Evolutionary conservation across 2,113 vertebrate genomes (phyloP), one percentile per base, ranked within the genome.

Genomic region (Gambusia affinis): DNA sequence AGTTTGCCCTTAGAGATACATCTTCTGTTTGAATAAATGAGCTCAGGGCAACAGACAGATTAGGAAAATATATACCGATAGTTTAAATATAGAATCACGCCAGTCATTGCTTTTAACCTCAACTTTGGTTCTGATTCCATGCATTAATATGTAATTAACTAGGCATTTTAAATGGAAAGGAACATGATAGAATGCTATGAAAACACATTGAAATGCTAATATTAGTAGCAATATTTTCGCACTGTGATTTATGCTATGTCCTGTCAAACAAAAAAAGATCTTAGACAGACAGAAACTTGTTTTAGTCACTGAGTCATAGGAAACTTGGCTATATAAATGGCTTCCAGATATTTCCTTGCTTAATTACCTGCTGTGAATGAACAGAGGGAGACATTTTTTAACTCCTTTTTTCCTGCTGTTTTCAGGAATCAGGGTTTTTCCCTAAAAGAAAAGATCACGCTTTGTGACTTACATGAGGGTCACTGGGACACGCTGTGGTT

Each of bases 271-370:
- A 84, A 76, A 84, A 76, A 76, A 74, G 70, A 86, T 82, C 84
- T 81, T 24, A 0, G 42, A 81, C 67, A 85, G 86, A 87, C 78
- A 73, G 80, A 76, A 90, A 76, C 76, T 64, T 81, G 66, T 80
- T 88, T 87, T 33, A 79, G 54, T 89, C 64, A 81, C 86, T 82
- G 84, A 87, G 73, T 93, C 89, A 87, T 67, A 87, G 83, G 79
- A 91, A 92, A 90, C 73, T 51, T 64, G 29, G 2, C 65, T 15
- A 73, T 73, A 79, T 72, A 93, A 90, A 92, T 87, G 79, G 81
- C 84, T 91, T 90, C 87, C 88, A 92, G 91, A 85, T 90, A 89
- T 91, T 89, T 91, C 85, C 88, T 86, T 82, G 84, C 72, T 72
- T 89, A 91, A 90, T 91, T 91, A 81, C 75, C 88, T 60, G 35